These are phyloP conservation scores for Dendrocincla fuliginosa DNA, from an alignment of 2,797 vertebrate species.

Conservation along the genomic window DNA sequence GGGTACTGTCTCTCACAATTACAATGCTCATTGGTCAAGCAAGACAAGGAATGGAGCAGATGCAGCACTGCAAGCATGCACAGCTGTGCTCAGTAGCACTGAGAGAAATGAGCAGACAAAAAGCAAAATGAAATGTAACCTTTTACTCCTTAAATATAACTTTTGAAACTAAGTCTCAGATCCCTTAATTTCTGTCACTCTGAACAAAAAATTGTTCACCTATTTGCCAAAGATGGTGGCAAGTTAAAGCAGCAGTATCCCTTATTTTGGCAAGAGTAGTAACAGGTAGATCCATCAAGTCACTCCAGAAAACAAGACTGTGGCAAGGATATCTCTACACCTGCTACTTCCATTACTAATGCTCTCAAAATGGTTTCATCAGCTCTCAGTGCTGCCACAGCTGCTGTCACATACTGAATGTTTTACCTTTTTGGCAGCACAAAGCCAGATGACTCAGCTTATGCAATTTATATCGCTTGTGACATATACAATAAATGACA, in stretches of 20 bases:
- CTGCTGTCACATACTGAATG: background rate
- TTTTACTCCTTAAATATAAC: background rate
- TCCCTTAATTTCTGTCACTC: background rate
- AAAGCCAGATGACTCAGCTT: background rate
- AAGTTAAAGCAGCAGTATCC: background rate
- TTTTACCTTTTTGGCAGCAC: constrained; percentile 2
- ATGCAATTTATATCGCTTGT: constrained; percentile 12
- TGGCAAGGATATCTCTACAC: background rate
- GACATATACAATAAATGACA: background rate
- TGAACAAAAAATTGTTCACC: background rate
- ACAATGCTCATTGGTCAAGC: background rate
- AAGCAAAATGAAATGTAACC: background rate
- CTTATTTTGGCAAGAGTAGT: background rate
- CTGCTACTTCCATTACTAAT: constrained; percentile 5
- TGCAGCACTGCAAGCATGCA: background rate
- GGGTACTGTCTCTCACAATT: background rate
- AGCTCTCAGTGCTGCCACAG: background rate
- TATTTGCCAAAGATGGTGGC: background rate
- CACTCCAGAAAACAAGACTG: background rate
- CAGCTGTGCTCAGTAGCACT: background rate
- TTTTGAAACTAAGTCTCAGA: background rate
- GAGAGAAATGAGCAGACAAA: background rate
- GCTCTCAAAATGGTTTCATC: background rate
- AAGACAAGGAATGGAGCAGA: background rate
- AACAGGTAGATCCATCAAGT: constrained; percentile 30